Evolutionary conservation across 1,140 invertebrate genomes (phyloP).

Genomic region (Drosophila bipectinata): DNA sequence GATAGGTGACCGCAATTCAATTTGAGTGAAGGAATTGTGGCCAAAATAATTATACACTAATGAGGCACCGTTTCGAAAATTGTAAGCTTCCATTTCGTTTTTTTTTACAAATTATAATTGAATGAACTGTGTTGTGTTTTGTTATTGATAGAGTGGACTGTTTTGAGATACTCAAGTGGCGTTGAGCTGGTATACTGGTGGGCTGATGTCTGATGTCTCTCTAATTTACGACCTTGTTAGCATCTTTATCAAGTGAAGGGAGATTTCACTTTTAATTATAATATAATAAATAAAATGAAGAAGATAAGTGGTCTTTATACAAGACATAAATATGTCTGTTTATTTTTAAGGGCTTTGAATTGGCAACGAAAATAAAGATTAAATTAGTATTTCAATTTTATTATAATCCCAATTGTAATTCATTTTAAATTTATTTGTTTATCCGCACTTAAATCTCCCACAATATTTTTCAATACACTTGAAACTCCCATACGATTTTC

Average conservation of each 20-base stretch:
- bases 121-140: constrained; percentile 19
- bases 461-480: constrained; percentile 8
- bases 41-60: constrained; percentile 50
- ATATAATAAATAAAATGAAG: neutral
- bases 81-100: constrained; percentile 19
- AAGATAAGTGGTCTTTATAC: neutral
- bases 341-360: neutral
- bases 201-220: constrained; percentile 24
- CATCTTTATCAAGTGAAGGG: constrained; percentile 24
- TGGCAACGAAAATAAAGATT: neutral
- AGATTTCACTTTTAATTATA: neutral
- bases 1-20: constrained; percentile 56
- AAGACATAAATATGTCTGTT: neutral
- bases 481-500: constrained; percentile 11
- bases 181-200: constrained; percentile 36
- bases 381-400: too few relatives aligned
- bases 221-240: constrained; percentile 21
- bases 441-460: neutral
- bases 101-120: constrained; percentile 32
- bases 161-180: constrained; percentile 34
- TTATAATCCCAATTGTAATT: too few relatives aligned
- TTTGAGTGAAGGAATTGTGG: constrained; percentile 54
- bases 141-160: constrained; percentile 38
- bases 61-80: constrained; percentile 24
- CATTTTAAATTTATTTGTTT: neutral